Evolutionary conservation across 2,888 invertebrate genomes (phyloP).

Genomic region (Parnassius glacialis): DNA sequence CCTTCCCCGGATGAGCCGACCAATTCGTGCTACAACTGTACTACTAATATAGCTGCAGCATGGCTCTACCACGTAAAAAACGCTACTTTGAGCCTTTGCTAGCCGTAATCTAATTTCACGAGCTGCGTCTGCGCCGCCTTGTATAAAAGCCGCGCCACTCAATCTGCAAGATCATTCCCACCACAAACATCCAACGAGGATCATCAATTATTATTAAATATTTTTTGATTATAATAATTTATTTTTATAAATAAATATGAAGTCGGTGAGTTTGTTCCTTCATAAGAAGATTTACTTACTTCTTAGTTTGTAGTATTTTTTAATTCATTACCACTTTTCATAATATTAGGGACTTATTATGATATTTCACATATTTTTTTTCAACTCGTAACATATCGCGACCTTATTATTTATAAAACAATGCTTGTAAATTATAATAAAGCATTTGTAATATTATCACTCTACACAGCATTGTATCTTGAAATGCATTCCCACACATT

Average conservation of each 20-base stretch:
- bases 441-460: conserved; percentile 21
- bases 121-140: conserved; percentile 51
- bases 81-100: conserved; percentile 34
- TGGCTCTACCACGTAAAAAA: no score
- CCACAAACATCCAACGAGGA: conserved; percentile 67
- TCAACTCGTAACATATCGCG: conserved; percentile 1
- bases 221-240: conserved; percentile 38
- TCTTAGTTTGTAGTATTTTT: background rate
- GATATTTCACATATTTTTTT: no score
- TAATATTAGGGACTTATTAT: background rate
- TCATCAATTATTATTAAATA: conserved; percentile 41
- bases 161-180: conserved; percentile 78
- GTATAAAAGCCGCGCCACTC: conserved; percentile 69
- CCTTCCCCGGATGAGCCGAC: no score
- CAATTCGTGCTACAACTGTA: no score
- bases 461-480: conserved; percentile 12
- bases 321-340: no score
- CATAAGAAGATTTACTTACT: background rate
- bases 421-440: conserved; percentile 23
- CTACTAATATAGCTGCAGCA: no score
- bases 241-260: conserved; percentile 54
- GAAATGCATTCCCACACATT: conserved; percentile 26
- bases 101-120: conserved; percentile 70
- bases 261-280: conserved; percentile 64
- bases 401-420: conserved; percentile 19